Evolutionary conservation across 2,113 vertebrate species (phyloP), one percentile per base, ranked within the genome.

Genomic region (Speoplatyrhinus poulsoni): DNA sequence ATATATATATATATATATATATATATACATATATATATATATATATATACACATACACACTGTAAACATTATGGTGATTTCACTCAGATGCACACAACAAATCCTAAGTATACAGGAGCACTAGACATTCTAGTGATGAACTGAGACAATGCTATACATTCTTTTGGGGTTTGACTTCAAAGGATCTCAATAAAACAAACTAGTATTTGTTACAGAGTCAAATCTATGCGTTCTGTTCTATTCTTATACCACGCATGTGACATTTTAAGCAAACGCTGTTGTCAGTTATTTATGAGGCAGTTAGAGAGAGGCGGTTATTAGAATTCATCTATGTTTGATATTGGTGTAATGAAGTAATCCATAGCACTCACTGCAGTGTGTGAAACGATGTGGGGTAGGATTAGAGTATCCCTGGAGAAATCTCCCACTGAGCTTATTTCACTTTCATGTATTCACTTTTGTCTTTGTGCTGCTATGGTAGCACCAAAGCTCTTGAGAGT

Each of bases 271-370:
- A 46, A 56, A 52, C 8, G 49, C 60, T 59, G 66, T 63, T 75
- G 76, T 87, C 75, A 74, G 61, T 48, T 77, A 72, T 79, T 76
- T 66, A 66, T 64, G 73, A 80, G 80, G 62, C 67, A 13, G 60
- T 69, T 64, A 6, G 76, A 76, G 61, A 70, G 79, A 83, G 66
- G 67, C 53, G 48, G 72, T 75, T 87, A 83, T 86, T 87, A 80
- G 81, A 77, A 87, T 76, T 66, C 70, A 63, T 80, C 75, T 70
- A 8, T 58, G 77, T 81, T 85, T 84, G 84, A 88, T 90, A 82
- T 87, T 84, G 85, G 81, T 85, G 79, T 84, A 88, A 90, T 89
- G 88, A 89, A 87, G 69, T 70, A 86, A 89, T 91, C 84, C 85
- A 85, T 88, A 84, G 63, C 70, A 77, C 84, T 80, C 70, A 68